Base-by-base conservation (phyloP, 2,888 invertebrate species). In the Cephalotes varians region DNA sequence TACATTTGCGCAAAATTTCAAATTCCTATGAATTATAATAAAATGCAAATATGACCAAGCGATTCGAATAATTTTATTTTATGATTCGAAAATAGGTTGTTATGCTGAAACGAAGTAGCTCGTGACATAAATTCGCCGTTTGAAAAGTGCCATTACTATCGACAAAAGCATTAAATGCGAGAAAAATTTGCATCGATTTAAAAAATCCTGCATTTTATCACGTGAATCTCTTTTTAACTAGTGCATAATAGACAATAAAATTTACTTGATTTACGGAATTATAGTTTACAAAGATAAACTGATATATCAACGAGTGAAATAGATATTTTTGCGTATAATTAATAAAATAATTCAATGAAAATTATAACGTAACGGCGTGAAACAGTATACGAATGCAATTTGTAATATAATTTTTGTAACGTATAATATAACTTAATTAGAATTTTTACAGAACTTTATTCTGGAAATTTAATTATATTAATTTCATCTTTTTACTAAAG, bases 11-110 rank as follows among this genome's bases (percentile, higher is more conserved):
- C 18, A 15, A 44, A 67, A 69, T 77, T 31, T 44, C 28, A 40
- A n/a, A 67, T 31, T 54, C 0, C 12, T 12, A 4, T 18, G 18
- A 34, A 62, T 69, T 56, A 77, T 69, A 51, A 67, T 44, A 44
- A 69, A 65, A 77, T 31, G 54, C 54, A 67, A 67, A 64, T 44
- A 64, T 49, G 7, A 44, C 15, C 7, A 37, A 65, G 51, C 25
- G 28, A 64, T 28, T 65, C 12, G 31, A 76, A 65, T 76, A 64
- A 76, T 76, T 64, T 64, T 49, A 76, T 64, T 62, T 49, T 49
- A 65, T n/a, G 12, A 65, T 28, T 51, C 1, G 15, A 40, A 65
- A 65, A 65, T 51, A 18, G 49, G 25, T 64, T 25, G 15, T 51
- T 62, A 64, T 34, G 28, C 18, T 64, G 37, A 28, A 18, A 18